Conservation (phyloP, 2,888 invertebrate genomes). For the Andrena bucephala region DNA sequence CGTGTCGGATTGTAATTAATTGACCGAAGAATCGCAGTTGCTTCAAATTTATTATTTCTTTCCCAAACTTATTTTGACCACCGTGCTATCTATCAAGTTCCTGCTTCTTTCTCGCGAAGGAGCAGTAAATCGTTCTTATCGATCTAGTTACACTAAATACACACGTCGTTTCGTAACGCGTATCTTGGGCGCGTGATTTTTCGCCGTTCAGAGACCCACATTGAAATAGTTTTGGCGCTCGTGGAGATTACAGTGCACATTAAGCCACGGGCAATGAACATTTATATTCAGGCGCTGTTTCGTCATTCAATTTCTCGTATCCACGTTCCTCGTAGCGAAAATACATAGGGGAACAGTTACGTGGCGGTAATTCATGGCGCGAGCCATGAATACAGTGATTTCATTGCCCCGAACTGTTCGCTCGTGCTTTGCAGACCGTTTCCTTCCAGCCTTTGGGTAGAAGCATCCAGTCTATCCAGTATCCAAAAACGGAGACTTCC, state of each 20-base stretch:
- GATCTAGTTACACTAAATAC: conserved; percentile 9
- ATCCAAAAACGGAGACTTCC: not conserved
- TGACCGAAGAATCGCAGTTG: not conserved
- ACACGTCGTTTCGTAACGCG: conserved; percentile 1
- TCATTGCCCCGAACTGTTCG: conserved; percentile 23
- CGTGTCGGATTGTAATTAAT: conserved; percentile 20
- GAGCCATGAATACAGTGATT: conserved; percentile 46
- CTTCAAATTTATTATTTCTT: conserved; percentile 1
- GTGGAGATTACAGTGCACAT: conserved; percentile 33
- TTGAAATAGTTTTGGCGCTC: conserved; percentile 27
- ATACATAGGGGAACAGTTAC: conserved; percentile 50
- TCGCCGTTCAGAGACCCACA: not conserved
- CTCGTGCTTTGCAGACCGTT: not conserved
- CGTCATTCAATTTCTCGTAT: conserved; percentile 60
- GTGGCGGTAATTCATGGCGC: conserved; percentile 47
- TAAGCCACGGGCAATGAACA: conserved; percentile 37
- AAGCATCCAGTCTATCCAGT: not conserved
- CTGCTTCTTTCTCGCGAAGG: not conserved
- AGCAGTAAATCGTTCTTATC: not conserved
- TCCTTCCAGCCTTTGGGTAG: not conserved
- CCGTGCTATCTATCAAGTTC: not conserved
- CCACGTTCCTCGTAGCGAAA: conserved; percentile 51
- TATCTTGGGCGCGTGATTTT: conserved; percentile 1
- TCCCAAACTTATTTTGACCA: not conserved
- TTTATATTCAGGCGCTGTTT: conserved; percentile 58